phyloP scores from a whole-genome alignment of 2,888 invertebrate species.

The Dilophus febrilis region DNA sequence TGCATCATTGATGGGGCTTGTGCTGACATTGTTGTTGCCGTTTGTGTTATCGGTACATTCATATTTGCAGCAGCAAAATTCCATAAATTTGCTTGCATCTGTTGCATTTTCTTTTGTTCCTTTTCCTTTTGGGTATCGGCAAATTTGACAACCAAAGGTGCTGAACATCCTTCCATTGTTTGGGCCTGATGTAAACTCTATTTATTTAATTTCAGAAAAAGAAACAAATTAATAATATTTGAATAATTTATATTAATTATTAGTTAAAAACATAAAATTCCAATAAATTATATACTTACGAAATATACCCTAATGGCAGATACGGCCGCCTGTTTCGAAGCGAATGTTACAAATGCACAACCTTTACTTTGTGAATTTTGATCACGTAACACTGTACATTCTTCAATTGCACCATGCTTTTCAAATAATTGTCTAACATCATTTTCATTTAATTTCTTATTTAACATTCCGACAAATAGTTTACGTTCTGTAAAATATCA shows the following conservation, averaged over 20 bases:
- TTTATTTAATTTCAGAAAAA: neutral
- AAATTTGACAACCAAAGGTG: constrained; percentile 96
- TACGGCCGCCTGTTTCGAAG: constrained; percentile 92
- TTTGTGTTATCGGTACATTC: constrained; percentile 33
- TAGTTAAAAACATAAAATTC: neutral
- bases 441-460: constrained; percentile 87
- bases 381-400: constrained; percentile 94
- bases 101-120: constrained; percentile 89
- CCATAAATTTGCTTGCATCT: constrained; percentile 87
- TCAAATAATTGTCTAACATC: constrained; percentile 88
- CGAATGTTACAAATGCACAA: constrained; percentile 98
- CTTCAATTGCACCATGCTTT: constrained; percentile 90
- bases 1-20: constrained; percentile 31
- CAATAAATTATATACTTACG: neutral
- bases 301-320: constrained; percentile 76
- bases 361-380: constrained; percentile 92
- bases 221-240: neutral
- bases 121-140: constrained; percentile 99
- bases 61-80: constrained; percentile 51
- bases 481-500: constrained; percentile 62
- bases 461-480: constrained; percentile 96
- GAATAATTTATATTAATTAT: neutral
- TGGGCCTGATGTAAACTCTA: constrained; percentile 87
- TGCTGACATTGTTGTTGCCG: constrained; percentile 33
- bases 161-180: constrained; percentile 99